Evolutionary conservation across 2,113 vertebrate species (phyloP).

Genomic region (Notechis scutatus): DNA sequence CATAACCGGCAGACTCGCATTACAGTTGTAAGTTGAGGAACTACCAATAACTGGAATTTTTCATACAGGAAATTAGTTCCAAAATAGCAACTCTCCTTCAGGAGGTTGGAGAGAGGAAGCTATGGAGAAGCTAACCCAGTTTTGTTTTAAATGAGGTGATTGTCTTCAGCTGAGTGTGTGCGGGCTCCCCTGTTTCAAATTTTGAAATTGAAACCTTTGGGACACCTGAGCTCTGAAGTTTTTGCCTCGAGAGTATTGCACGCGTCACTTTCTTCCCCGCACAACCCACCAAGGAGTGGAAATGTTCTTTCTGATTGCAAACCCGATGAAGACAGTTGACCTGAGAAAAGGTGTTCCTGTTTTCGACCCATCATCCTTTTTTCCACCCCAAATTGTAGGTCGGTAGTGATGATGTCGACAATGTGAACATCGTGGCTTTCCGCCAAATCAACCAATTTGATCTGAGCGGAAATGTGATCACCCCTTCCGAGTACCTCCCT

Average conservation of each 20-base stretch:
- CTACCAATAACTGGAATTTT: background rate
- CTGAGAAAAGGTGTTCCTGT: background rate
- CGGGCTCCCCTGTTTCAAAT: background rate
- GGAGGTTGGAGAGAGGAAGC: background rate
- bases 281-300: background rate
- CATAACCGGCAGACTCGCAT: too few species aligned
- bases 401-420: slow-evolving; percentile 85
- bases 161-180: background rate
- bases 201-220: background rate
- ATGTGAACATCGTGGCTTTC: slow-evolving; percentile 93
- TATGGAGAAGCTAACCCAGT: background rate
- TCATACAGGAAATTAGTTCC: background rate
- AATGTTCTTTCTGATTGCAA: background rate
- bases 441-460: slow-evolving; percentile 97
- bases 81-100: background rate
- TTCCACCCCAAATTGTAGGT: slow-evolving; percentile 69
- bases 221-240: background rate
- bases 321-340: background rate
- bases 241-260: background rate
- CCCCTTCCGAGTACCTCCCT: slow-evolving; percentile 86
- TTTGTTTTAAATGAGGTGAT: background rate
- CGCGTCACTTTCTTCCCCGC: background rate
- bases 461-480: slow-evolving; percentile 93
- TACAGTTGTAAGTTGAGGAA: too few species aligned
- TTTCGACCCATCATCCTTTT: background rate